Conservation (phyloP, 2,797 vertebrate genomes). For the Pantherophis vulpinus region DNA sequence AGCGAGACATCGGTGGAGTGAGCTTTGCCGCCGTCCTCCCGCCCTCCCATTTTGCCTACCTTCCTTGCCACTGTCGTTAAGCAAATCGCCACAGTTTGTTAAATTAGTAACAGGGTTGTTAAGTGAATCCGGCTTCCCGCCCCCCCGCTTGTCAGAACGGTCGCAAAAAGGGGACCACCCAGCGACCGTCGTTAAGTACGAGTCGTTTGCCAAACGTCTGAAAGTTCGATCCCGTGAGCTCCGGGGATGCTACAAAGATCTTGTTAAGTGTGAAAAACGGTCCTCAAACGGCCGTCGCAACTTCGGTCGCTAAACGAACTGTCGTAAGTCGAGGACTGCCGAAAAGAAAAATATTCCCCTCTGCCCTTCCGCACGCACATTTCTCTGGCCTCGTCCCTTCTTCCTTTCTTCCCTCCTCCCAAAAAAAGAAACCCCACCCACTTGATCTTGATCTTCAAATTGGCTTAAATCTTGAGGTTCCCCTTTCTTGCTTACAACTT, state of each 20-base stretch:
- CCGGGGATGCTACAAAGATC: background rate
- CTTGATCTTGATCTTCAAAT: too few species aligned
- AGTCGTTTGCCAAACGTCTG: background rate
- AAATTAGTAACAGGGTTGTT: too few species aligned
- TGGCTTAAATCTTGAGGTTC: background rate
- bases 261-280: too few species aligned
- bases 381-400: background rate
- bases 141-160: background rate
- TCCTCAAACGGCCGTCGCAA: too few species aligned
- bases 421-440: too few species aligned
- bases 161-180: background rate
- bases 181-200: background rate
- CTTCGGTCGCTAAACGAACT: too few species aligned
- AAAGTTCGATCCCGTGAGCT: background rate
- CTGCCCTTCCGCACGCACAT: background rate
- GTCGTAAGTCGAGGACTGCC: background rate
- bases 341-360: background rate
- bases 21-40: too few species aligned
- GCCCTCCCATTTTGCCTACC: too few species aligned
- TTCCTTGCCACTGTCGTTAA: background rate
- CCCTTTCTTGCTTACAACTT: background rate
- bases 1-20: background rate
- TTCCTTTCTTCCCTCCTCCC: background rate
- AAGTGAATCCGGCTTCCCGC: too few species aligned
- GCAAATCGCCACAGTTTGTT: too few species aligned